Evolutionary conservation across 2,888 invertebrate genomes (phyloP).

Genomic region (Molanna angustata): DNA sequence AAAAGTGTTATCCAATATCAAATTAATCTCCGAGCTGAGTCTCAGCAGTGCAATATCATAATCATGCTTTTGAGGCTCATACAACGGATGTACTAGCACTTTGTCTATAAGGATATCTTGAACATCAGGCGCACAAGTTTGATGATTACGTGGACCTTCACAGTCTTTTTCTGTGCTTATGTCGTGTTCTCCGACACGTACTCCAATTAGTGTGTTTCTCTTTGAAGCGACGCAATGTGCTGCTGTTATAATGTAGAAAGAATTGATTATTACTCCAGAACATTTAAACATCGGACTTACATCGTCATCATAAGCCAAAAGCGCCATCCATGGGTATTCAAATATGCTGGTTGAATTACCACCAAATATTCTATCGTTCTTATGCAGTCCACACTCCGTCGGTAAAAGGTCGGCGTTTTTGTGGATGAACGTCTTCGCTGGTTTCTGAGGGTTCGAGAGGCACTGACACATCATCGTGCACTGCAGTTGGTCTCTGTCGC

Average conservation of each 20-base stretch:
- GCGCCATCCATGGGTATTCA: conserved; percentile 75
- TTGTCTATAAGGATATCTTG: conserved; percentile 47
- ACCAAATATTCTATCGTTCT: conserved; percentile 16
- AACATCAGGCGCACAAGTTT: conserved; percentile 42
- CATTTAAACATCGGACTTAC: too few relatives aligned
- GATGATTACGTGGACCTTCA: conserved; percentile 41
- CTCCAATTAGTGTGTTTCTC: conserved; percentile 45
- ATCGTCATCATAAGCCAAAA: conserved; percentile 60
- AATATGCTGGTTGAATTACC: conserved; percentile 60
- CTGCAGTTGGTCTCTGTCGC: too few relatives aligned
- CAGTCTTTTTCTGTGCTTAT: conserved; percentile 47
- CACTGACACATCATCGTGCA: too few relatives aligned
- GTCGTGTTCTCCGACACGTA: conserved; percentile 64
- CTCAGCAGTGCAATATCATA: conserved; percentile 62
- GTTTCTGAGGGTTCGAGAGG: too few relatives aligned
- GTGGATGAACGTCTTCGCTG: too few relatives aligned
- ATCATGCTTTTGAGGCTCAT: conserved; percentile 43
- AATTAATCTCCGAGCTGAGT: conserved; percentile 45
- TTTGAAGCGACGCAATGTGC: conserved; percentile 59
- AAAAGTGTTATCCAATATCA: conserved; percentile 46
- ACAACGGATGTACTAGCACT: conserved; percentile 55
- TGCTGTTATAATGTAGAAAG: conserved; percentile 57
- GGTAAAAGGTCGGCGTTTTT: too few relatives aligned
- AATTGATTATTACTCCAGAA: conserved; percentile 55
- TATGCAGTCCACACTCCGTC: conserved; percentile 14